Base-by-base conservation (phyloP, 1,140 invertebrate genomes). In the Camponotus floridanus region DNA sequence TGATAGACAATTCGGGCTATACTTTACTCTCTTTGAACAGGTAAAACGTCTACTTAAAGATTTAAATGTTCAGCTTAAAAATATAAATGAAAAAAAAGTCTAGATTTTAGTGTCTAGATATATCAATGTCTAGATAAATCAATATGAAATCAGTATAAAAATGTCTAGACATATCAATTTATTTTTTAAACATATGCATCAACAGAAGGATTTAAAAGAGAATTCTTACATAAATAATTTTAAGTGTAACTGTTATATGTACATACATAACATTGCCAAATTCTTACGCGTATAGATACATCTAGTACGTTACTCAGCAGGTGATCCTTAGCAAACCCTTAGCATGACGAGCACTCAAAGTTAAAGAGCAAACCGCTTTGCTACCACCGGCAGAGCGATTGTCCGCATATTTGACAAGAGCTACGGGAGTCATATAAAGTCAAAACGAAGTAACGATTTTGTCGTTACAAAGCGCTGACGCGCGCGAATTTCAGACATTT, bases 381-480 rank as follows among this genome's bases (percentile, higher is more conserved):
- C 78, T 89, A 86, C 64, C 73, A 42, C 87, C 76, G 85, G 45
- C 76, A 84, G 88, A 51, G 81, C 76, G 62, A 89, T 89, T 88
- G 87, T 89, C 51, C 51, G 42, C 62, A 85, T 67, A 89, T 86
- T 88, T 73, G 59, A 11, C 76, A 15, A 59, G 31, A 51, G 55
- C 74, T 70, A 45, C 65, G n/a, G 85, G 62, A 83, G 76, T 26
- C 6, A 62, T 74, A 88, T 48, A 67, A 76, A 83, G 85, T 91
- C 76, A 83, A 88, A 85, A 87, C 73, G 81, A 89, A 87, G 88
- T 88, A 90, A 91, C 85, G 64, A 88, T 91, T 87, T 86, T 85
- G 73, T 59, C 76, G 61, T 78, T 81, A 74, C 65, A 86, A 90
- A 86, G 61, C 74, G 55, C 2, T 64, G 59, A 45, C 45, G 45